Conservation (phyloP, 2,797 vertebrate species). For the Ataeniobius toweri region DNA sequence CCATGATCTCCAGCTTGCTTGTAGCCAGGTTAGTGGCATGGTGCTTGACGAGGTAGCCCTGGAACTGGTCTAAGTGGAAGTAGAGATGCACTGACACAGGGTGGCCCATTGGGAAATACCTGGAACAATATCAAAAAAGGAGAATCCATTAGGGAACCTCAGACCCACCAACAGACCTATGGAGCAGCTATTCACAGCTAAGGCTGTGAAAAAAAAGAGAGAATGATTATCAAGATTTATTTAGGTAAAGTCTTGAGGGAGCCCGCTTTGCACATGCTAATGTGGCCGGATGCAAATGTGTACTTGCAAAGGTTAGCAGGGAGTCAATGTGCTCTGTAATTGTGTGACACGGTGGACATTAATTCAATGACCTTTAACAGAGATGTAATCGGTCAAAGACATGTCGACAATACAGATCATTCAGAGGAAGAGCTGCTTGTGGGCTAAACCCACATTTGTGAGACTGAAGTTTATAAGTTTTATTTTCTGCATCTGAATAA, state of each 20-base stretch:
- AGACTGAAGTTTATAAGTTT: conserved; percentile 1
- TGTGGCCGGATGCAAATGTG: conserved; percentile 52
- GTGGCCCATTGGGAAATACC: conserved; percentile 96
- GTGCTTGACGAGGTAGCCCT: conserved; percentile 94
- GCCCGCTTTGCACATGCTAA: conserved; percentile 52
- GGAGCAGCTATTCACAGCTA: conserved; percentile 41
- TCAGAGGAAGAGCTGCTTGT: conserved; percentile 18
- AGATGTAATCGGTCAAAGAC: conserved; percentile 54
- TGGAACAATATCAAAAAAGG: conserved; percentile 64
- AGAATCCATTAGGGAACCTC: conserved; percentile 49
- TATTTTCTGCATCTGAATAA: conserved; percentile 1
- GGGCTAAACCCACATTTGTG: not conserved
- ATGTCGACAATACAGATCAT: conserved; percentile 36
- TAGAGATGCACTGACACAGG: conserved; percentile 94
- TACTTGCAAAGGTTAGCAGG: conserved; percentile 48
- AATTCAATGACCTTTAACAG: conserved; percentile 68
- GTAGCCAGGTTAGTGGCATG: conserved; percentile 95
- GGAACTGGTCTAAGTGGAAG: conserved; percentile 96
- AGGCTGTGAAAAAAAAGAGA: conserved; percentile 41
- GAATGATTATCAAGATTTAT: conserved; percentile 46
- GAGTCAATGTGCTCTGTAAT: conserved; percentile 51
- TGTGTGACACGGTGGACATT: conserved; percentile 54
- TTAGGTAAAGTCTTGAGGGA: conserved; percentile 32
- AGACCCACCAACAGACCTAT: conserved; percentile 37
- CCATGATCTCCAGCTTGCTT: conserved; percentile 95